Evolutionary conservation across 1,140 invertebrate species (phyloP), one percentile per base, ranked within the genome.

Genomic region (Drosophila nannoptera): DNA sequence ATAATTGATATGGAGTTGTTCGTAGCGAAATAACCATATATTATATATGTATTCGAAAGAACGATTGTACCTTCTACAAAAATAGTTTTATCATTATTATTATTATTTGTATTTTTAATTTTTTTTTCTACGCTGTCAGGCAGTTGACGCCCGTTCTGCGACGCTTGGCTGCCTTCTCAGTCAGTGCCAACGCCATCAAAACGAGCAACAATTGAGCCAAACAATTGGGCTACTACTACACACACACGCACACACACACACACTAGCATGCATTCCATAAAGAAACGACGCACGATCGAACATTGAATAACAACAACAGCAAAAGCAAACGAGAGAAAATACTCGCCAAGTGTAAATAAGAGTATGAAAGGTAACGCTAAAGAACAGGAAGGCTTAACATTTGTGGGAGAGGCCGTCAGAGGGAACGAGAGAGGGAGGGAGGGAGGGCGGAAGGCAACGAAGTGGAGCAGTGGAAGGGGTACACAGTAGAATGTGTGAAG

Each of bases 141-240:
- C 35, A 60, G 55, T 52, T 61, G 46, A 62, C 14, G 49, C 73
- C 77, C 78, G 82, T 63, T 59, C 77, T 80, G 69, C 77, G 65
- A 64, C 58, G 77, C 77, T 81, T 73, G 49, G 70, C 14, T 80
- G 77, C 73, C 68, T 66, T 53, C 65, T 56, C 69, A 49, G 52
- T 56, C 69, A 49, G 52, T 62, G 62, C 62, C 63, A 61, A 71
- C 63, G 77, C 77, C 73, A 81, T 65, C 62, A 64, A 80, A 80
- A 75, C 65, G 68, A 73, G 68, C 77, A 64, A 80, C 77, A 80
- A 80, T 80, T 80, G 77, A 81, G 73, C 73, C 64, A 55, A 45
- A 78, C 77, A 78, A 78, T 80, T 78, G 77, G 77, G 66, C 56
- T 80, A 65, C 72, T 42, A 5, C 40, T 14, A 43, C 12, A 73